Conservation (phyloP, 2,113 vertebrate species). For the Narcine bancroftii region DNA sequence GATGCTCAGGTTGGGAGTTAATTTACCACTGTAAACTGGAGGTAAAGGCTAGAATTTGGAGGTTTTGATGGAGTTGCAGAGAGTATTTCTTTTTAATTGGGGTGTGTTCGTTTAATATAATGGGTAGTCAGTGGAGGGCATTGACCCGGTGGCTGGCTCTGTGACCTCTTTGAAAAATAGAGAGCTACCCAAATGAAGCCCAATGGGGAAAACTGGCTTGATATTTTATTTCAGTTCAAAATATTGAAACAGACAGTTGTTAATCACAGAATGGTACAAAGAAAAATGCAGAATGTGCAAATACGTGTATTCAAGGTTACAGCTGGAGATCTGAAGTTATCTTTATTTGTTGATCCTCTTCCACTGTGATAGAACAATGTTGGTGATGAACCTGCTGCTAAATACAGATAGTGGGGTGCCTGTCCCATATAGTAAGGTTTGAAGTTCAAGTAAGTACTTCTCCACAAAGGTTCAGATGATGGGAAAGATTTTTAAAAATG, state of each 20-base stretch:
- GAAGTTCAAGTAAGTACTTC: background rate
- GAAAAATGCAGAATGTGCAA: background rate
- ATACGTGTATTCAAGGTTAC: background rate
- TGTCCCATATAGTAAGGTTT: background rate
- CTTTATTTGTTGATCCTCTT: no score
- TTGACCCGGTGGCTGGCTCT: no score
- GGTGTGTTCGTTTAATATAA: no score
- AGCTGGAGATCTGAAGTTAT: background rate
- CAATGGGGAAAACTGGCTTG: background rate
- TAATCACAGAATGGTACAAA: background rate
- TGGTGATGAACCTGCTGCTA: background rate
- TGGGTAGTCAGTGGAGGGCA: no score
- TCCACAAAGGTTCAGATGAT: no score
- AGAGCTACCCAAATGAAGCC: background rate
- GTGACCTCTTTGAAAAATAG: background rate
- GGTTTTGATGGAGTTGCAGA: no score
- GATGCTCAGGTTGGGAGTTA: no score
- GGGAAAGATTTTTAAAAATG: background rate
- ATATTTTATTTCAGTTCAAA: background rate
- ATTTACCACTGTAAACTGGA: no score
- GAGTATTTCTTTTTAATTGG: no score
- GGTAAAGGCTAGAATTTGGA: no score
- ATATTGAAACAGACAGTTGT: background rate
- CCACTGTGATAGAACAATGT: no score
- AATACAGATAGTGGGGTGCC: background rate